Evolutionary conservation across 2,113 vertebrate genomes (phyloP).

Genomic region (Carollia perspicillata): DNA sequence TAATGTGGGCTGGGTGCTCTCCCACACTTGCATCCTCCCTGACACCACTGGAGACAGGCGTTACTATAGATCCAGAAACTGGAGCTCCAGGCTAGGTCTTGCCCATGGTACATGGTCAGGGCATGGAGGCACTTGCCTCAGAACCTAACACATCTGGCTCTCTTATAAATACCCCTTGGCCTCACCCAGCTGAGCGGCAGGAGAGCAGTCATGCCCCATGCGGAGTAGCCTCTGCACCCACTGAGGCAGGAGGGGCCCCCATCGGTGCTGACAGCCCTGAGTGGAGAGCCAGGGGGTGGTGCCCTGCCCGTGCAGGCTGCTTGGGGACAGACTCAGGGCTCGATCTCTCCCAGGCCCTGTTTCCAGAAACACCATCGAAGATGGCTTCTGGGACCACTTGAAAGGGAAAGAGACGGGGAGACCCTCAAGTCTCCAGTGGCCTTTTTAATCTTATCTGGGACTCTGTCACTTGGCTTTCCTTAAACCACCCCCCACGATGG

Average conservation of each 20-base stretch:
- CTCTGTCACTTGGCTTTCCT: neutral
- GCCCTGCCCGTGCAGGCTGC: neutral
- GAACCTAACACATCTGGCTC: fast-evolving
- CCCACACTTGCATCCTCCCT: neutral
- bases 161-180: neutral
- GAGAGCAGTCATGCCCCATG: neutral
- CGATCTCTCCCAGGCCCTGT: neutral
- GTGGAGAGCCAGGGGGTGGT: fast-evolving
- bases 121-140: neutral
- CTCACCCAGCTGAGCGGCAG: neutral
- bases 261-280: fast-evolving
- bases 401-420: neutral
- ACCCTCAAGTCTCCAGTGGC: neutral
- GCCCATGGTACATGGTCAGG: neutral
- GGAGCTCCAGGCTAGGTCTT: neutral
- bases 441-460: neutral
- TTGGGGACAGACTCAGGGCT: neutral
- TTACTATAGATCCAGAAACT: neutral
- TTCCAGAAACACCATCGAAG: neutral
- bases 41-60: neutral
- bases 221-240: neutral
- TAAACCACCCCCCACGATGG: neutral
- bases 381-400: neutral
- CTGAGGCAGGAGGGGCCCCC: neutral
- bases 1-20: neutral